Evolutionary conservation across 64 coral and sea anemone genomes (phyloP).

Genomic region (Actinia equina): DNA sequence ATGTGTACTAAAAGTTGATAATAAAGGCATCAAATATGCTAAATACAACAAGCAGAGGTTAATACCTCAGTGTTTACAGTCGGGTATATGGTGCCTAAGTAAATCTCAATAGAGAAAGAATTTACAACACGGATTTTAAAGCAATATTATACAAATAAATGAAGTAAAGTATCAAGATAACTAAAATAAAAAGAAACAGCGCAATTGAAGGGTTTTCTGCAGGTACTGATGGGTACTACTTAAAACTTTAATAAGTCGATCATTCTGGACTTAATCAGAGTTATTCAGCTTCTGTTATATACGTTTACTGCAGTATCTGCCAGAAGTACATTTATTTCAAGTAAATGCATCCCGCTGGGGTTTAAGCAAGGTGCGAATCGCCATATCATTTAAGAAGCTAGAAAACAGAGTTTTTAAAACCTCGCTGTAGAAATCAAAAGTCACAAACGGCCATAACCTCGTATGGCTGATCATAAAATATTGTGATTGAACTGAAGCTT

Average conservation of each 20-base stretch:
- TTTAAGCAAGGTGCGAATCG: conserved; percentile 2
- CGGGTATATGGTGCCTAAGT: background rate
- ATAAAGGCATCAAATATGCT: background rate
- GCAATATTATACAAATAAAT: conserved; percentile 4
- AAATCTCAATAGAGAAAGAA: background rate
- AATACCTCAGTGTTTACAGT: background rate
- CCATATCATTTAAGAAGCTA: background rate
- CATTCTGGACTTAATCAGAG: background rate
- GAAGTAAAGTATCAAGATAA: background rate
- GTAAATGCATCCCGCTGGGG: background rate
- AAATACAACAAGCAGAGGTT: background rate
- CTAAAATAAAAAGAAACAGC: background rate
- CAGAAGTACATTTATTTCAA: background rate
- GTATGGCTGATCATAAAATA: background rate
- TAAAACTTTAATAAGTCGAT: background rate
- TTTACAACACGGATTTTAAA: background rate
- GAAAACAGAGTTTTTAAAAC: background rate
- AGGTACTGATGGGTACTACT: background rate
- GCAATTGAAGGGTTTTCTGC: background rate
- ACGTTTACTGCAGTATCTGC: background rate
- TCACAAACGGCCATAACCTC: background rate
- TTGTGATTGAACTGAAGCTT: background rate
- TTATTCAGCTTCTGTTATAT: background rate
- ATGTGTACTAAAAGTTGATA: background rate
- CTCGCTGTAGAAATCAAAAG: background rate